These are phyloP conservation scores for Lutjanus campechanus DNA, from an alignment of 2,797 vertebrate species.

Conservation along the genomic window DNA sequence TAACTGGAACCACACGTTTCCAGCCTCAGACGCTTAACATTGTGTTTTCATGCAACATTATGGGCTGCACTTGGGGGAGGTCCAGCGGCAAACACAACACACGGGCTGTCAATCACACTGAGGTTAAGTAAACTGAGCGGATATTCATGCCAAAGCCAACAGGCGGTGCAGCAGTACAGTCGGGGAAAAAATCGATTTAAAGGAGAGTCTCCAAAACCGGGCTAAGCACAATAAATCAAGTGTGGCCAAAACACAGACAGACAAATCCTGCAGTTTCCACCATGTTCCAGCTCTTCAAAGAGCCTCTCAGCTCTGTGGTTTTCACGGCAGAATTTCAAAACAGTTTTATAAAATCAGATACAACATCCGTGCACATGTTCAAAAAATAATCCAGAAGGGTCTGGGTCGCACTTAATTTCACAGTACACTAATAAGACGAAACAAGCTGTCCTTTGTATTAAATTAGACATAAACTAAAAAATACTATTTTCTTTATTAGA, in stretches of 20 bases:
- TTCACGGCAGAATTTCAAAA: conserved; percentile 42
- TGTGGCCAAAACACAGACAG: conserved; percentile 43
- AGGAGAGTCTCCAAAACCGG: conserved; percentile 45
- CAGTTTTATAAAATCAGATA: conserved; percentile 45
- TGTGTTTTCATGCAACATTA: conserved; percentile 56
- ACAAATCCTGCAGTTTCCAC: conserved; percentile 55
- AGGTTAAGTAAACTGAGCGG: conserved; percentile 67
- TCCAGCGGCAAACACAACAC: conserved; percentile 72
- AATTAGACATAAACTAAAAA: too few species aligned
- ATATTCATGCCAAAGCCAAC: conserved; percentile 75
- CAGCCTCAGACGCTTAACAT: conserved; percentile 16
- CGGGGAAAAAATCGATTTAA: conserved; percentile 32
- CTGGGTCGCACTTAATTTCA: not conserved
- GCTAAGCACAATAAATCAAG: conserved; percentile 64
- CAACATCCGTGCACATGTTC: conserved; percentile 29
- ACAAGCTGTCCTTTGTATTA: too few species aligned
- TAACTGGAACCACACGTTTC: conserved; percentile 63
- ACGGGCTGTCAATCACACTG: conserved; percentile 69
- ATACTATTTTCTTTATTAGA: too few species aligned
- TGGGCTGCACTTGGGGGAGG: conserved; percentile 37
- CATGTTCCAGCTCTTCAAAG: conserved; percentile 46
- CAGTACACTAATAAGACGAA: too few species aligned
- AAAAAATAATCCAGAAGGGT: conserved; percentile 6
- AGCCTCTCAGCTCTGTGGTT: conserved; percentile 15
- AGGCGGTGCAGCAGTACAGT: conserved; percentile 51